phyloP scores from a whole-genome alignment of 2,797 vertebrate species.

The Sarcophilus harrisii region DNA sequence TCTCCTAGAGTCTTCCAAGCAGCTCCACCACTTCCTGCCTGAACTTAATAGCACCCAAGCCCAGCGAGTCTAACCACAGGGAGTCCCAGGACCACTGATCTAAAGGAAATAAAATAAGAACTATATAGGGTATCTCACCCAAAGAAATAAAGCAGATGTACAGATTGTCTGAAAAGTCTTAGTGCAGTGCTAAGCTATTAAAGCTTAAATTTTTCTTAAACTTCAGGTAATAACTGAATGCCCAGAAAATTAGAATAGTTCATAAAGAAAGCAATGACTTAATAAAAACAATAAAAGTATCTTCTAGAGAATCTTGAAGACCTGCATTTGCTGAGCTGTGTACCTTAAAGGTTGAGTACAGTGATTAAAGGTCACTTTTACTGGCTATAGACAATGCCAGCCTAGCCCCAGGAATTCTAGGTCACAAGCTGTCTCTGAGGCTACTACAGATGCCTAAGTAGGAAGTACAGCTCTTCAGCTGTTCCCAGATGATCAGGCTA shows the following conservation, averaged over 20 bases:
- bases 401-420: neutral
- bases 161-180: neutral
- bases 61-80: neutral
- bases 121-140: neutral
- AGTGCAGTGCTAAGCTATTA: neutral
- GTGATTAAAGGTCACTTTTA: neutral
- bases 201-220: neutral
- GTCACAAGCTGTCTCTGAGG: neutral
- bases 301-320: neutral
- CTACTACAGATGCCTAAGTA: neutral
- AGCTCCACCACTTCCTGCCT: neutral
- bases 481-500: neutral
- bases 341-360: neutral
- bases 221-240: neutral
- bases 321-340: neutral
- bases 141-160: no score
- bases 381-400: neutral
- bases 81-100: neutral
- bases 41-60: neutral
- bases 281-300: neutral
- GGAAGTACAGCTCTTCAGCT: neutral
- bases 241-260: neutral
- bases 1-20: neutral
- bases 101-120: neutral
- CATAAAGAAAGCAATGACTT: neutral